phyloP scores from a whole-genome alignment of 2,797 vertebrate genomes.

The Acomys russatus region DNA sequence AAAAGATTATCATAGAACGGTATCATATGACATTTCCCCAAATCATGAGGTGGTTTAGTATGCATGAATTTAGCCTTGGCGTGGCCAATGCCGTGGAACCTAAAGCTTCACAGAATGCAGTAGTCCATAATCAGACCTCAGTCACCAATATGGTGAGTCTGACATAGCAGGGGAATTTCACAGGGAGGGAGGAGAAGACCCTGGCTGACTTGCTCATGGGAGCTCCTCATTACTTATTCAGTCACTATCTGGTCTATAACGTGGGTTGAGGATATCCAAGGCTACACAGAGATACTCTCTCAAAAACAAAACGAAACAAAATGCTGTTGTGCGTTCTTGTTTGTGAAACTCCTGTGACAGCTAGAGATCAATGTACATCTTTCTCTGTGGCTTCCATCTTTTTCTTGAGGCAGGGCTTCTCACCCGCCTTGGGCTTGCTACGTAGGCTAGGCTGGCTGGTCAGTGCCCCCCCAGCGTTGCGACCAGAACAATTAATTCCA shows the following conservation, averaged over 20 bases:
- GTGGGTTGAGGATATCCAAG: no score
- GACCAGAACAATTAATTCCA: conserved; percentile 32
- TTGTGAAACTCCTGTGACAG: no score
- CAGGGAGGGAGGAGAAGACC: neutral
- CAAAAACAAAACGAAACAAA: no score
- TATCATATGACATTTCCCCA: neutral
- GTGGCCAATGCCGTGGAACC: neutral
- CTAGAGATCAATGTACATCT: no score
- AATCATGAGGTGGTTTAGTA: neutral
- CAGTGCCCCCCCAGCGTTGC: neutral
- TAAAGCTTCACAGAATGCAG: neutral
- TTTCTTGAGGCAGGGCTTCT: neutral
- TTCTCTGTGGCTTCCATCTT: neutral
- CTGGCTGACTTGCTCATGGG: neutral
- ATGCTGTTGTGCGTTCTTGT: neutral
- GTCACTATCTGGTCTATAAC: neutral
- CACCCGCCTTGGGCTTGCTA: neutral
- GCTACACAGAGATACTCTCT: no score
- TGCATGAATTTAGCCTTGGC: no score
- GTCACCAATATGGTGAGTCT: neutral
- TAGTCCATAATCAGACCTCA: neutral
- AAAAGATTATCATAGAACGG: neutral
- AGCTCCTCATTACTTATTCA: neutral
- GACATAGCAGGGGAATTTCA: neutral
- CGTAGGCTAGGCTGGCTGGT: neutral